Base-by-base conservation (phyloP, 2,888 invertebrate species). In the Reticulitermes lucifugus region DNA sequence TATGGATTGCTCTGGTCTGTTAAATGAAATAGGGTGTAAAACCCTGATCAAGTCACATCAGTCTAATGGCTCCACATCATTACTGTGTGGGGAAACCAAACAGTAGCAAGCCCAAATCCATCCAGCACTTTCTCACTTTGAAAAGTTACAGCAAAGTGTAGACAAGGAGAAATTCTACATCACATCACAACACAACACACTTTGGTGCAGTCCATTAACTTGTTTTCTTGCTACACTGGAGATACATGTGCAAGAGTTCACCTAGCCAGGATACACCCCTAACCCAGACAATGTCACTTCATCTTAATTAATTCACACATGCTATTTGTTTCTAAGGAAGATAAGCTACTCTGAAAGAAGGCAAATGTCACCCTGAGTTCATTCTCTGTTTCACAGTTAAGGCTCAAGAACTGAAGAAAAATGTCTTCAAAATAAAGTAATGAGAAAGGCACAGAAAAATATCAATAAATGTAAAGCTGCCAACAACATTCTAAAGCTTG, bases 281-380 rank as follows among this genome's bases (percentile, higher is more conserved):
- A 65, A 46, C 77, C 77, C 77, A 77, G 77, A 46, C n/a, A 46
- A 77, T 18, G n/a, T 77, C 77, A 77, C 43, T 77, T 73, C 43
- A 77, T n/a, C n/a, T 46, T 46, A 51, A 51, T 41, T 43, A 9
- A 77, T 46, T 10, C 77, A 77, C 46, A 46, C 77, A 46, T 77
- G 22, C 29, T 73, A 41, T n/a, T 46, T 77, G 5, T 51, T 41
- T 77, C 77, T 77, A 46, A 21, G 46, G 46, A 77, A 77, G 77
- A 77, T n/a, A 46, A n/a, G 4, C 77, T 77, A 77, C 77, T 46
- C 22, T 77, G 77, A 77, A 77, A 77, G 77, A 77, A 77, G 46
- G 77, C 77, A 77, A 77, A 77, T 77, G 14, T 12, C 22, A 46
- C 21, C 77, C 46, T 46, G 25, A 77, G 25, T 73, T 41, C 12